Conservation (phyloP, 2,888 invertebrate genomes). For the Spisula subtruncata region DNA sequence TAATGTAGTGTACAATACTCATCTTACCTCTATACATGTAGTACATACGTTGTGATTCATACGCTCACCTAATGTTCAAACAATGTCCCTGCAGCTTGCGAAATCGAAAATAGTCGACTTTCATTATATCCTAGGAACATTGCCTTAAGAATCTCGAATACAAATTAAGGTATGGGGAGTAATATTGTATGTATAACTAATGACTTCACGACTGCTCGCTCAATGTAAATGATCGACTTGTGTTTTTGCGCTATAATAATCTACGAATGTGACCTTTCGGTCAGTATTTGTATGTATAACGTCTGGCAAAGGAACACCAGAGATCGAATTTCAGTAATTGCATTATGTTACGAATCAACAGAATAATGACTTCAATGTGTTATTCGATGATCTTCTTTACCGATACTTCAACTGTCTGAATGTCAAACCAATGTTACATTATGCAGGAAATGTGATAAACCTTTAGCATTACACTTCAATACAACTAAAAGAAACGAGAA, state of each 20-base stretch:
- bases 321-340: neutral
- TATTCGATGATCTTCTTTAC: neutral
- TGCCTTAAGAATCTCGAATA: neutral
- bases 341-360: neutral
- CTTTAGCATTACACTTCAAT: too few relatives aligned
- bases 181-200: slow-evolving; percentile 22
- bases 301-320: neutral
- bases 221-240: slow-evolving; percentile 4
- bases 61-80: too few relatives aligned
- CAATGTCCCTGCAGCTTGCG: neutral
- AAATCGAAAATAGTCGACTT: neutral
- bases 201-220: slow-evolving; percentile 2
- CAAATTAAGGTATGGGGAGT: neutral
- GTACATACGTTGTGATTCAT: too few relatives aligned
- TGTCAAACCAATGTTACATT: neutral
- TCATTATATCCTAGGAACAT: neutral
- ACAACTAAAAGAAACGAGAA: too few relatives aligned
- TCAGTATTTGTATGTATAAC: neutral
- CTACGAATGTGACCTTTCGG: neutral
- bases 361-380: neutral
- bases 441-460: neutral
- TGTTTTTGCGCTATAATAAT: neutral
- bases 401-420: neutral
- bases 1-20: too few relatives aligned
- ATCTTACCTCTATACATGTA: too few relatives aligned